These are phyloP conservation scores for Hymenopus coronatus DNA, from an alignment of 2,888 invertebrate genomes.

Conservation along the genomic window DNA sequence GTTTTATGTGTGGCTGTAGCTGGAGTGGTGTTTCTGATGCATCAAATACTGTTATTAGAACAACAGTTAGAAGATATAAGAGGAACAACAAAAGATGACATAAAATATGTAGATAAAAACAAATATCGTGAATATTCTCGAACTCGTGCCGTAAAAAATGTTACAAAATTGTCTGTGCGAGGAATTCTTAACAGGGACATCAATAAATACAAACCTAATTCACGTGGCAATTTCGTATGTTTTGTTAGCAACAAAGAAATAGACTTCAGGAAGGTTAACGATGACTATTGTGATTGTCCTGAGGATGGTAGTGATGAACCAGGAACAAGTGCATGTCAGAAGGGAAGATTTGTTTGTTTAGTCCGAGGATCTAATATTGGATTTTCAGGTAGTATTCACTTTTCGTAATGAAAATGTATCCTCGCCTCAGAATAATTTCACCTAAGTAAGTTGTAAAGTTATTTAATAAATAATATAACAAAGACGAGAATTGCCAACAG, in stretches of 20 bases:
- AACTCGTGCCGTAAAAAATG: not conserved
- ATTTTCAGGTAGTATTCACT: not conserved
- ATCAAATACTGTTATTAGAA: not conserved
- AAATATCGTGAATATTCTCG: not conserved
- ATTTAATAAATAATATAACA: too few relatives aligned
- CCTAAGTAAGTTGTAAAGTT: too few relatives aligned
- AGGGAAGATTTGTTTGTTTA: conserved; percentile 80
- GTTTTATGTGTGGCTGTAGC: not conserved
- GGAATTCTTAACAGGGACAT: conserved; percentile 6
- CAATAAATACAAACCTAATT: conserved; percentile 47
- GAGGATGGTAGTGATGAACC: conserved; percentile 82
- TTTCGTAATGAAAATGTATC: too few relatives aligned
- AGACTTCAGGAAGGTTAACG: conserved; percentile 71
- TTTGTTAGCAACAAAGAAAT: conserved; percentile 50
- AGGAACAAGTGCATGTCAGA: conserved; percentile 85
- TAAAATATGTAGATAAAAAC: not conserved
- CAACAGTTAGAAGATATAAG: not conserved
- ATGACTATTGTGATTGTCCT: conserved; percentile 89
- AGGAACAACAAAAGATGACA: not conserved
- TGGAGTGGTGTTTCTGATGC: not conserved
- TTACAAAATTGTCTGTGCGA: not conserved
- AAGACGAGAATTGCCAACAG: too few relatives aligned
- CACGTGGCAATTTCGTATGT: conserved; percentile 49
- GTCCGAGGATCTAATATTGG: conserved; percentile 41
- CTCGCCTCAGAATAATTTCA: too few relatives aligned